Evolutionary conservation across 2,888 invertebrate genomes (phyloP).

Genomic region (Gymnocheta viridis): DNA sequence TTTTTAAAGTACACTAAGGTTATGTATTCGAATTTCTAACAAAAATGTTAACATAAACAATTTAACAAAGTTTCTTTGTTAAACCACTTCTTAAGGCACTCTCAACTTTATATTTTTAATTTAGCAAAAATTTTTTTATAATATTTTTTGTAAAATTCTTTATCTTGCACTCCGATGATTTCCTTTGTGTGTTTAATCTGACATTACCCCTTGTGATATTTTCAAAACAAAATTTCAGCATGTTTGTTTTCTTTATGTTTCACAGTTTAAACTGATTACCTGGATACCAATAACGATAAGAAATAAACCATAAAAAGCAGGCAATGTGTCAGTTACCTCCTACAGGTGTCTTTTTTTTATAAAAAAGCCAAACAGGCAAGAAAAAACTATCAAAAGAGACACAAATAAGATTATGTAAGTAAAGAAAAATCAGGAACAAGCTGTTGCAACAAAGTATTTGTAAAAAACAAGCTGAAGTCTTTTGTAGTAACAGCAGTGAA

Average conservation of each 20-base stretch:
- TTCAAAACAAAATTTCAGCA: conserved; percentile 33
- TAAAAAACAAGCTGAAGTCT: neutral
- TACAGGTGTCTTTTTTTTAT: conserved; percentile 50
- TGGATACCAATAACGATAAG: conserved; percentile 22
- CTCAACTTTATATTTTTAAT: neutral
- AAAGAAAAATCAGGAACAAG: conserved; percentile 29
- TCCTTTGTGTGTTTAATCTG: conserved; percentile 43
- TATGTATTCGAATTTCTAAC: too few relatives aligned
- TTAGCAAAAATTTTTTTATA: neutral
- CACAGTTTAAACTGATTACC: conserved; percentile 59
- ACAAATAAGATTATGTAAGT: conserved; percentile 46
- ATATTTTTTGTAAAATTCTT: conserved; percentile 1
- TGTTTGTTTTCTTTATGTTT: conserved; percentile 53
- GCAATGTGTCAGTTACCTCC: conserved; percentile 55
- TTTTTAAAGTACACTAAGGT: too few relatives aligned
- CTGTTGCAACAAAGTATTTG: conserved; percentile 1
- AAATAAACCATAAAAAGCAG: neutral
- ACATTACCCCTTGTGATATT: conserved; percentile 6
- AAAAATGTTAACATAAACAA: neutral
- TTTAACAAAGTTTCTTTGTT: neutral
- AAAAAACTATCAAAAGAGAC: conserved; percentile 36
- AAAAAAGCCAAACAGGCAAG: conserved; percentile 16
- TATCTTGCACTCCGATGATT: conserved; percentile 36
- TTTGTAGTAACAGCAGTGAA: conserved; percentile 24
- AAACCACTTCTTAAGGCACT: neutral